Evolutionary conservation across 2,888 invertebrate genomes (phyloP).

Genomic region (Diadegma fenestrale): DNA sequence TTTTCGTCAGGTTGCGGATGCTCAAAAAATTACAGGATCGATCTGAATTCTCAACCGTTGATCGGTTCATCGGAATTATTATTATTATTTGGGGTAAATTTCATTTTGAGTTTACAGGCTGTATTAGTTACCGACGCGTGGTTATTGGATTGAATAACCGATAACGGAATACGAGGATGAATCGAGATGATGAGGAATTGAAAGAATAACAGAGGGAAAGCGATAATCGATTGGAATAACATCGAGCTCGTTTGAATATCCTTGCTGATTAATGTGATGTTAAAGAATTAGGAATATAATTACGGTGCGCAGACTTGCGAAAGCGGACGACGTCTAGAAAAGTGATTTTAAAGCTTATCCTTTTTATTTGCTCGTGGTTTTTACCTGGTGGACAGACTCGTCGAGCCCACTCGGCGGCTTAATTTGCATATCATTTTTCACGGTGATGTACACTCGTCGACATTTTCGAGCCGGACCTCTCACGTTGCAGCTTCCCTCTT

Average conservation of each 20-base stretch:
- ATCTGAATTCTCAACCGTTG: not conserved
- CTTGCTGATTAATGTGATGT: not conserved
- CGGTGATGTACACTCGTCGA: constrained; percentile 27
- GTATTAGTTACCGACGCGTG: not conserved
- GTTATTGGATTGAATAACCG: not conserved
- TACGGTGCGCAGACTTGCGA: not conserved
- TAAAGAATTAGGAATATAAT: not conserved
- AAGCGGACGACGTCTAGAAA: not conserved
- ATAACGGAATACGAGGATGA: not conserved
- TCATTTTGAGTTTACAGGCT: not conserved
- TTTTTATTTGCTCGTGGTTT: not conserved
- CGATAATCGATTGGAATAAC: not conserved
- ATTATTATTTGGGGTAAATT: not conserved
- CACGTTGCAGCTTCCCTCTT: not conserved
- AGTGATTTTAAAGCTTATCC: not conserved
- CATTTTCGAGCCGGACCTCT: not conserved
- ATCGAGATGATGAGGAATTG: not conserved
- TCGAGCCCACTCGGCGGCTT: constrained; percentile 24
- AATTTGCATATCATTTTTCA: constrained; percentile 24
- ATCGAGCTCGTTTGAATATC: not conserved
- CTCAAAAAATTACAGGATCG: not conserved
- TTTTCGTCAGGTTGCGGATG: not conserved
- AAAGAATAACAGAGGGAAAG: not conserved
- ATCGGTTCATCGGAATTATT: not conserved
- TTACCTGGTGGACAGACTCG: constrained; percentile 42